A percentile compares a stretch with the other conserved stretches of the same genome.
phyloP scores from a whole-genome alignment of 2,888 invertebrate species.

The Troides oblongomaculatus region DNA sequence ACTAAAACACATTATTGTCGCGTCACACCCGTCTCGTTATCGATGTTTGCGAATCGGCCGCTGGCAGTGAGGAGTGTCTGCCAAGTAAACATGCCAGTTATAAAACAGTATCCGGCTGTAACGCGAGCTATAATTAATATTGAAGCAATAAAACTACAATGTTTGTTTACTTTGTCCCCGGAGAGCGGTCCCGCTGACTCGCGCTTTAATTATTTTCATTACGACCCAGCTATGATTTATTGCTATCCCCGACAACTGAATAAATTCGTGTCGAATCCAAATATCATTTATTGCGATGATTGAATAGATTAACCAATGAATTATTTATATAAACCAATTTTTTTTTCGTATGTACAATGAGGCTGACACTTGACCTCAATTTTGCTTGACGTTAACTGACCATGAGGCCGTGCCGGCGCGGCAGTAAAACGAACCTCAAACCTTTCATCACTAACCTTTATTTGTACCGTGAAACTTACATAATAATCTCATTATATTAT shows the following conservation, averaged over 20 bases:
- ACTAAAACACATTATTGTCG: background rate
- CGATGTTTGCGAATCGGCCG: slow-evolving; percentile 24
- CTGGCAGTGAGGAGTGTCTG: slow-evolving; percentile 42
- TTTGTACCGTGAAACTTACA: no score
- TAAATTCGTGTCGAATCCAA: slow-evolving; percentile 23
- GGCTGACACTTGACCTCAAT: no score
- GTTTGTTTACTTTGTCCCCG: slow-evolving; percentile 43
- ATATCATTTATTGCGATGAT: slow-evolving; percentile 7
- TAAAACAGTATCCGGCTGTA: slow-evolving; percentile 42
- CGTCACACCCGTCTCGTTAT: slow-evolving; percentile 13
- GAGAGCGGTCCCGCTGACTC: slow-evolving; percentile 30
- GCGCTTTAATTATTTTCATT: slow-evolving; percentile 39
- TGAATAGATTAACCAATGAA: background rate
- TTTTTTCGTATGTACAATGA: no score
- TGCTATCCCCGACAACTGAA: slow-evolving; percentile 10
- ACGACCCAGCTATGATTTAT: slow-evolving; percentile 43
- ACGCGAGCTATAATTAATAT: slow-evolving; percentile 42
- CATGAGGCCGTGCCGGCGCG: no score
- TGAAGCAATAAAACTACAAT: slow-evolving; percentile 35
- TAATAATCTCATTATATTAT: no score
- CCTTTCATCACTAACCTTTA: no score
- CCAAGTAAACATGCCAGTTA: slow-evolving; percentile 43
- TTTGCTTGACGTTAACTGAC: no score
- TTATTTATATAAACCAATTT: background rate
- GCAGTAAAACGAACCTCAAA: no score